These are phyloP conservation scores for Phoxinus phoxinus DNA, from an alignment of 2,113 vertebrate genomes.

Conservation along the genomic window DNA sequence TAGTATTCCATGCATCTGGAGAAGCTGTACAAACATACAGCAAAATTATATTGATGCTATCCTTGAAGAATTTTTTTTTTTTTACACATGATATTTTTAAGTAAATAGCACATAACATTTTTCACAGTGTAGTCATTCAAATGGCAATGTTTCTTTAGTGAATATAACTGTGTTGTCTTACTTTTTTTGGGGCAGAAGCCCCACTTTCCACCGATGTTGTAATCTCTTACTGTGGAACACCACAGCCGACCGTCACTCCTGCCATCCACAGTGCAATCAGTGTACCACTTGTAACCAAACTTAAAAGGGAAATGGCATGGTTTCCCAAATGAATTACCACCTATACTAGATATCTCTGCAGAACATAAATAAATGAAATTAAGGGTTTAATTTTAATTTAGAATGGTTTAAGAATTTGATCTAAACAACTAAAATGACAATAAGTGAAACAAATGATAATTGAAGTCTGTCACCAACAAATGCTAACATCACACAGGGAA, in stretches of 20 bases:
- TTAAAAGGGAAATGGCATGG: slow-evolving; percentile 92
- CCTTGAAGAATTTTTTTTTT: no score
- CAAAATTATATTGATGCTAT: no score
- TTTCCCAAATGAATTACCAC: slow-evolving; percentile 84
- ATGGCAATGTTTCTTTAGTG: background rate
- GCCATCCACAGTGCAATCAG: slow-evolving; percentile 85
- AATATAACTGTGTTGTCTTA: slow-evolving; percentile 66
- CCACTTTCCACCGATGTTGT: slow-evolving; percentile 76
- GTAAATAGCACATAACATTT: no score
- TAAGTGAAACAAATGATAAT: no score
- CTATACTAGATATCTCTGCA: slow-evolving; percentile 84
- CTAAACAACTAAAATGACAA: background rate
- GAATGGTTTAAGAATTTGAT: background rate
- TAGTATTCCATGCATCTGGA: no score
- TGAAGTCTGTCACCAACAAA: background rate
- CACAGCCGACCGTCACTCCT: slow-evolving; percentile 83
- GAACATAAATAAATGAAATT: background rate
- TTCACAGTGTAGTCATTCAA: no score
- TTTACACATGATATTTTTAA: no score
- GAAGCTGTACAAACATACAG: no score
- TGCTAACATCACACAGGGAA: background rate
- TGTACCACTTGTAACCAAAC: slow-evolving; percentile 83
- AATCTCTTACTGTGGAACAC: slow-evolving; percentile 87
- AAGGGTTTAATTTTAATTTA: background rate
- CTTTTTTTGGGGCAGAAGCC: slow-evolving; percentile 87